Conservation (phyloP, 1,140 invertebrate species). For the Scaptomyza graminum region DNA sequence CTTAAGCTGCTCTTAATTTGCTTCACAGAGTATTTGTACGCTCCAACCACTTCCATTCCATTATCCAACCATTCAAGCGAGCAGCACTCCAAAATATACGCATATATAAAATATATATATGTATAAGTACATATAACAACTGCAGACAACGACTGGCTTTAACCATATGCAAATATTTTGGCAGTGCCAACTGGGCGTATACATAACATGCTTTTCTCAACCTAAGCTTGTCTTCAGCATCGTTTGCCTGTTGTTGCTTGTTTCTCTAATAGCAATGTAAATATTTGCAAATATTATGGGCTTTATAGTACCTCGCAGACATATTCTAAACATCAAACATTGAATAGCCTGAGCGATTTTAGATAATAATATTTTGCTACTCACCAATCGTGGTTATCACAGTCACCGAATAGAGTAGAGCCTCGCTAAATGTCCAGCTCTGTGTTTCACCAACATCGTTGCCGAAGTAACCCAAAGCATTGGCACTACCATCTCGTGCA, state of each 20-base stretch:
- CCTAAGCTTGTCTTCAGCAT: slow-evolving; percentile 31
- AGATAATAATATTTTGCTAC: slow-evolving; percentile 38
- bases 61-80: background rate
- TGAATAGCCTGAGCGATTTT: slow-evolving; percentile 44
- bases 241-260: slow-evolving; percentile 1
- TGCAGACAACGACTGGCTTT: slow-evolving; percentile 21
- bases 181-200: slow-evolving; percentile 58
- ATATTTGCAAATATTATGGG: slow-evolving; percentile 66
- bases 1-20: slow-evolving; percentile 27
- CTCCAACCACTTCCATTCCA: background rate
- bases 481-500: slow-evolving; percentile 35
- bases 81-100: slow-evolving; percentile 10
- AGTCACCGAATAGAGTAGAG: slow-evolving; percentile 92
- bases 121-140: background rate
- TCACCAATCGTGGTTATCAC: slow-evolving; percentile 94
- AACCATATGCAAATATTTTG: slow-evolving; percentile 75
- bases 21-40: slow-evolving; percentile 1
- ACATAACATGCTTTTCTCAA: slow-evolving; percentile 46
- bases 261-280: slow-evolving; percentile 50
- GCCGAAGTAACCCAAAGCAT: slow-evolving; percentile 67
- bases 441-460: slow-evolving; percentile 60
- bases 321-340: slow-evolving; percentile 46
- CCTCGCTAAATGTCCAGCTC: slow-evolving; percentile 91
- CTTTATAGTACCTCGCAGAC: background rate
- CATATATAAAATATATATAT: background rate